phyloP scores from a whole-genome alignment of 2,888 invertebrate genomes.

The Catocala sponsa region DNA sequence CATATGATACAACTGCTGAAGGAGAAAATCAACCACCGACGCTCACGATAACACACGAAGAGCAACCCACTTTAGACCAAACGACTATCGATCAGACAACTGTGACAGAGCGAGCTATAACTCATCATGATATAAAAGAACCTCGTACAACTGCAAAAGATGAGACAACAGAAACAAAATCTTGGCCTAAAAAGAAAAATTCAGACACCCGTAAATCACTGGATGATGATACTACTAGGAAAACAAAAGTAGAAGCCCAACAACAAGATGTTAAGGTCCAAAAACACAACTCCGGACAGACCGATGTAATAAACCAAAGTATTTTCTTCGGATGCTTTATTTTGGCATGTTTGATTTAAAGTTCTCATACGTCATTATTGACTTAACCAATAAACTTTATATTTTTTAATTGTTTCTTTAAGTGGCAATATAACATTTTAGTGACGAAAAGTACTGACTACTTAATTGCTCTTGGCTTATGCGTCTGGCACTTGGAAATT shows the following conservation, averaged over 20 bases:
- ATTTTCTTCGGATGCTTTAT: constrained; percentile 54
- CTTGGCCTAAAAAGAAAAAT: constrained; percentile 58
- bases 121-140: neutral
- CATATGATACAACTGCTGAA: constrained; percentile 17
- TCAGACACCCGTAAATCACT: constrained; percentile 35
- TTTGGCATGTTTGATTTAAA: constrained; percentile 57
- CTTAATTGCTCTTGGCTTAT: too few relatives aligned
- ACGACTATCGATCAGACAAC: neutral
- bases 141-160: constrained; percentile 2
- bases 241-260: constrained; percentile 58
- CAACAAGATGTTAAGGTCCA: constrained; percentile 32
- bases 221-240: constrained; percentile 38
- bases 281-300: constrained; percentile 39
- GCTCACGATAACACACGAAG: constrained; percentile 17
- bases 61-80: constrained; percentile 10
- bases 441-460: too few relatives aligned
- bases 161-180: constrained; percentile 6
- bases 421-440: too few relatives aligned
- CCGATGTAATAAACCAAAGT: constrained; percentile 42
- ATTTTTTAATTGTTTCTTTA: constrained; percentile 14
- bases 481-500: too few relatives aligned
- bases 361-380: constrained; percentile 41
- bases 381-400: constrained; percentile 46
- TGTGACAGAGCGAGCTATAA: neutral
- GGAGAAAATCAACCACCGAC: constrained; percentile 8